Base-by-base conservation (phyloP, 2,888 invertebrate species). In the Cotesia congregata region DNA sequence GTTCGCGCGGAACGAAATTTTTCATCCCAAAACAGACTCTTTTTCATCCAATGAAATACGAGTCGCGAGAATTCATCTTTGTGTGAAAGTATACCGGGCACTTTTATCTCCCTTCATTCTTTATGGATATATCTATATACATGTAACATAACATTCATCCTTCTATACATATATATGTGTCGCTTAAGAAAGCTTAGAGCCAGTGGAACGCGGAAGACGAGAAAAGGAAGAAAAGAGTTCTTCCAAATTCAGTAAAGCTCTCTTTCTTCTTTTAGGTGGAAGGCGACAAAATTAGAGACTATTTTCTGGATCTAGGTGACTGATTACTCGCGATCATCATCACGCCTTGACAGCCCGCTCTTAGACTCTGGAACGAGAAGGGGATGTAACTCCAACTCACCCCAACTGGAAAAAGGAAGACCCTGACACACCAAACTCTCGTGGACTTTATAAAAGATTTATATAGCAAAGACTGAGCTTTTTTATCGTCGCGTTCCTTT, bases 41-140 rank as follows among this genome's bases (percentile, higher is more conserved):
- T 77, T 74, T 77, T 74, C 74, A 77, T 74, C 74, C 71, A 71
- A 77, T 74, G 74, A 77, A 77, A 77, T 77, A 77, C 71, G 71
- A 77, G 71, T 77, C 61, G 77, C 67, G 62, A 68, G 62, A 74
- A 77, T 74, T 74, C 77, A 77, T 77, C 74, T 74, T 70, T 77
- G 71, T 77, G 74, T 74, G 74, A 77, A 77, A 77, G 74, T 77
- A 74, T 77, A 74, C 74, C 74, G 71, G 74, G 67, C 77, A 77
- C 77, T 74, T 74, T 77, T 77, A 77, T 77, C 74, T 77, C 68
- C 67, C 62, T 74, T 70, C 67, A 65, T 50, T 50, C 7, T 50
- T 12, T 9, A 50, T 50, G 12, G 9, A 38, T 64, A 50, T 70
- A 9, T 9, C 50, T 41, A 41, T 67, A 38, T 30, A 3, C 12